Conservation (phyloP, 37 sponge, comb jelly and placozoan species). For the Mnemiopsis leidyi region DNA sequence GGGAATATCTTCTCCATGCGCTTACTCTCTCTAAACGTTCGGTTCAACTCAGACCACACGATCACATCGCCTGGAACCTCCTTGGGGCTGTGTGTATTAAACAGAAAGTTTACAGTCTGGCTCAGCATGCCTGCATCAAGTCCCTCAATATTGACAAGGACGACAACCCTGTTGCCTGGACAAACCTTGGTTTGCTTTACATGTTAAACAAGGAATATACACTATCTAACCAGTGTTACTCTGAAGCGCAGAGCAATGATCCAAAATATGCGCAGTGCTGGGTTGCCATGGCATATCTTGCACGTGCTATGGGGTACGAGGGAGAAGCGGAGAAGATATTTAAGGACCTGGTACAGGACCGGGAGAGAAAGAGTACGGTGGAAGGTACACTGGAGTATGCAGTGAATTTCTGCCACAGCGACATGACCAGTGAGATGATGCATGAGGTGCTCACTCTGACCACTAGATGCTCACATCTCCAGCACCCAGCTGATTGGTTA, state of each 20-base stretch:
- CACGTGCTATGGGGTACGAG: not conserved
- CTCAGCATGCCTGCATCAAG: slow-evolving; percentile 48
- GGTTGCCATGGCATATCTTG: slow-evolving; percentile 8
- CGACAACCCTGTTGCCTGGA: slow-evolving; percentile 4
- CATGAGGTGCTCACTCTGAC: slow-evolving; percentile 12
- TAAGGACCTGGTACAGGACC: not conserved
- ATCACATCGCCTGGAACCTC: slow-evolving; percentile 20
- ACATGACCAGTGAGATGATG: not conserved
- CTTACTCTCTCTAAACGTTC: slow-evolving; percentile 1
- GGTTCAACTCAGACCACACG: not conserved
- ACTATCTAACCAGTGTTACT: slow-evolving; percentile 29
- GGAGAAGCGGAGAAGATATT: not conserved
- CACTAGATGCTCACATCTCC: not conserved
- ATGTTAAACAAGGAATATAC: not conserved
- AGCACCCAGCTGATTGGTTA: slow-evolving; percentile 16
- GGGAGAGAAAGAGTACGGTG: not conserved
- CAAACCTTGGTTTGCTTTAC: slow-evolving; percentile 22
- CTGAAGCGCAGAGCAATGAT: slow-evolving; percentile 35
- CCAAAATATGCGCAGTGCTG: slow-evolving; percentile 22
- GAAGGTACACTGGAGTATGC: slow-evolving; percentile 33
- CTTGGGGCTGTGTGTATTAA: not conserved
- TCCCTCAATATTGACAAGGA: not conserved
- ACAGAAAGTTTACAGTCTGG: not conserved
- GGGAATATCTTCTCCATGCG: not conserved
- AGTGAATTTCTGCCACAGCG: not conserved